These are phyloP conservation scores for Paragorgia papillata DNA, from an alignment of 92 coral and sea anemone genomes.

Conservation along the genomic window DNA sequence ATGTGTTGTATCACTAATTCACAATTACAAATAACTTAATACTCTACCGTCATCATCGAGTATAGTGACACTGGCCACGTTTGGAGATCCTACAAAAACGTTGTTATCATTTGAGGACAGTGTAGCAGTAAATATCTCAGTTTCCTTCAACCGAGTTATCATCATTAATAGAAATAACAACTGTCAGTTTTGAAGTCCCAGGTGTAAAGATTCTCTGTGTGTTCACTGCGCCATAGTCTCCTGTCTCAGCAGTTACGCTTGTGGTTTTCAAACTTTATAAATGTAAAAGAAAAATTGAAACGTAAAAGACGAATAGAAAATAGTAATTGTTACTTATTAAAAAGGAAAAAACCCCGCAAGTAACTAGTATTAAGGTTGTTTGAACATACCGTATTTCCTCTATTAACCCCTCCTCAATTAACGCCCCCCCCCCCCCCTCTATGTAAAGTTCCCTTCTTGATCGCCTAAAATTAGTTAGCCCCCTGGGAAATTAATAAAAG, in stretches of 20 bases:
- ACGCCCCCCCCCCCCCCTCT: too few relatives aligned
- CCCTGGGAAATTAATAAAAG: too few relatives aligned
- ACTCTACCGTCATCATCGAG: conserved; percentile 31
- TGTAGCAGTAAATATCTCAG: conserved; percentile 31
- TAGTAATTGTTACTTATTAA: too few relatives aligned
- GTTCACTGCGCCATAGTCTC: neutral
- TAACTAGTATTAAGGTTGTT: too few relatives aligned
- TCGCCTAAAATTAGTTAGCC: too few relatives aligned
- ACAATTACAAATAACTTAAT: neutral
- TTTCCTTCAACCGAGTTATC: conserved; percentile 27
- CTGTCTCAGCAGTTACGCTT: neutral
- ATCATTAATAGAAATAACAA: conserved; percentile 12
- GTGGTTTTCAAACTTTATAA: neutral
- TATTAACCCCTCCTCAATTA: too few relatives aligned
- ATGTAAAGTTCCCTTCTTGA: too few relatives aligned
- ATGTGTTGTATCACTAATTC: too few relatives aligned
- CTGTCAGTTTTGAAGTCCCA: neutral
- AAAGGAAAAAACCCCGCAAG: too few relatives aligned
- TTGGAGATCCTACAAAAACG: neutral
- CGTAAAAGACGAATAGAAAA: too few relatives aligned
- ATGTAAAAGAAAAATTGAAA: too few relatives aligned
- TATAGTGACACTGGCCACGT: conserved; percentile 1
- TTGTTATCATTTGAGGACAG: conserved; percentile 1
- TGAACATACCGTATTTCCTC: too few relatives aligned
- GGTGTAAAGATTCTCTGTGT: conserved; percentile 5